Evolutionary conservation across 2,797 vertebrate genomes (phyloP).

Genomic region (Uromys caudimaculatus): DNA sequence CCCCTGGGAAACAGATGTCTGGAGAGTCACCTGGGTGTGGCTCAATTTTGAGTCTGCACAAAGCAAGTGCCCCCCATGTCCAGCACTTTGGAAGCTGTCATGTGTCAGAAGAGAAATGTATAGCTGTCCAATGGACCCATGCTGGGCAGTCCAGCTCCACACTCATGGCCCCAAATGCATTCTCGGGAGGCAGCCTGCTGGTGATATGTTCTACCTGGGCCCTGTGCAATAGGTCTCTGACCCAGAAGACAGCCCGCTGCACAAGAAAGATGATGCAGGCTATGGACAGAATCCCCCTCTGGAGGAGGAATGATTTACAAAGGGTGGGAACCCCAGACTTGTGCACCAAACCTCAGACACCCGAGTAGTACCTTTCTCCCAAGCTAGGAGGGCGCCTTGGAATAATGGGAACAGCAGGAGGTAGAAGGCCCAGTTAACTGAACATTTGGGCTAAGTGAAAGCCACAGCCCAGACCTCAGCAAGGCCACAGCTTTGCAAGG

Average conservation of each 20-base stretch:
- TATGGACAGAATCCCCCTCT: background rate
- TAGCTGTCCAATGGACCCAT: background rate
- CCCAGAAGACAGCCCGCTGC: background rate
- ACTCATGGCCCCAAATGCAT: rapidly evolving
- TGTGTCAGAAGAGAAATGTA: background rate
- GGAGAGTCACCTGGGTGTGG: background rate
- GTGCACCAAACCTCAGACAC: background rate
- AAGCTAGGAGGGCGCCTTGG: background rate
- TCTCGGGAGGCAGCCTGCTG: background rate
- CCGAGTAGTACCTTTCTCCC: background rate
- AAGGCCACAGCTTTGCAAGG: background rate
- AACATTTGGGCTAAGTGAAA: background rate
- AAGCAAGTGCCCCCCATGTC: background rate
- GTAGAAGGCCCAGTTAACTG: background rate
- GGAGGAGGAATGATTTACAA: conserved; percentile 25
- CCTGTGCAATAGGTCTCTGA: background rate
- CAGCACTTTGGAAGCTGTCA: background rate
- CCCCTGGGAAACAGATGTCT: rapidly evolving
- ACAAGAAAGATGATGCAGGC: background rate
- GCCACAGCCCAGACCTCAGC: background rate
- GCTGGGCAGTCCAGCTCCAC: background rate
- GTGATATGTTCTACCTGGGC: background rate
- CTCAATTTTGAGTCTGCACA: background rate
- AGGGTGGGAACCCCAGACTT: background rate
- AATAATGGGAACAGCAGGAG: background rate